Evolutionary conservation across 2,797 vertebrate genomes (phyloP), one percentile per base, ranked within the genome.

Genomic region (Chrosomus eos): DNA sequence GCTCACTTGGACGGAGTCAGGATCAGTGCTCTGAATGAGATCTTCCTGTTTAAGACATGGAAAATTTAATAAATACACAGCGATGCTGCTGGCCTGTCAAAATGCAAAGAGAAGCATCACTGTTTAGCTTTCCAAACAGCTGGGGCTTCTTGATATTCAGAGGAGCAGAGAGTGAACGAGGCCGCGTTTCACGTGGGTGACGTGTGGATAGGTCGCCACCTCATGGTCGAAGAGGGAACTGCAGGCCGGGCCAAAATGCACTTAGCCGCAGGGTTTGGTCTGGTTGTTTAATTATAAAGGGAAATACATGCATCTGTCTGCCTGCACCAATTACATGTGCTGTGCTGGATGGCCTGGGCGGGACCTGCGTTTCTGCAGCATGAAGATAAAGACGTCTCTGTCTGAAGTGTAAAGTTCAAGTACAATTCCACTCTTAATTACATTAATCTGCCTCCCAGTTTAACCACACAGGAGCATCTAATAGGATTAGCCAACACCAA

Each of bases 1-100:
- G 95, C 92, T 99, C 89, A 99, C 96, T 95, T 99, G 97, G 83
- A 99, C 94, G 1, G 97, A 96, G 89, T 99, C 97, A 31, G 98
- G 97, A 90, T 99, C 97, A 82, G 96, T 96, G 87, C 91, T 92
- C 85, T 97, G 97, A 93, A 99, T 98, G 74, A 99, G 94, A 90
- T 99, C 97, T 92, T 98, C 98, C 98, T 99, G 90, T 87, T 90
- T 76, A 88, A 83, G 53, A 89, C 67, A 77, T 4, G 16, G 73
- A 78, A 19, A 89, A 84, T 88, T 60, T 62, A 85, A 55, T 68
- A 82, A 82, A 78, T 48, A 78, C 73, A 72, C 79, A 70, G 36
- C 72, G 62, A 86, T 89, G 82, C 86, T 84, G 87, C 80, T 85
- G 85, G 74, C 82, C 82, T 86, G 87, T 86, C 33, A 85, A 91